Base-by-base conservation (phyloP, 2,113 vertebrate genomes). In the Cheilinus undulatus region DNA sequence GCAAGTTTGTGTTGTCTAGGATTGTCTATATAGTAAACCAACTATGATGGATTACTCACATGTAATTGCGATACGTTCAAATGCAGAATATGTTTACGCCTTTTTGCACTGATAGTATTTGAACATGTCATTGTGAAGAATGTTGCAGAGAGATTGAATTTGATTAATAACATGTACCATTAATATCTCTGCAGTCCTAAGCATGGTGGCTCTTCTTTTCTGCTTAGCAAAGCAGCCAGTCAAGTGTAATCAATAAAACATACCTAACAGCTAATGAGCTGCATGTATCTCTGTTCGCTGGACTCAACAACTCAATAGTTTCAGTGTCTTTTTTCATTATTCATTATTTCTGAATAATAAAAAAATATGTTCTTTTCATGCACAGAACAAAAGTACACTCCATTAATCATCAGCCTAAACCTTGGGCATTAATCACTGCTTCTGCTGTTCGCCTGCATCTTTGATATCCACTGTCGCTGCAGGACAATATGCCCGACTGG, bases 351-450 rank as follows among this genome's bases (percentile, higher is more conserved):
- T 20, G 27, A 36, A 56, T 48, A 77, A 87, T 14, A 49, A 58
- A n/a, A 7, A 75, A 11, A 51, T 5, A 52, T 61, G n/a, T 69
- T 77, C 40, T 66, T 49, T 53, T 42, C n/a, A 73, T 61, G 40
- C 14, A 69, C 40, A 6, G 24, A 57, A 48, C 56, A 32, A 69
- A 60, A 65, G 45, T 17, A 63, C 72, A 78, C 66, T 28, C 34
- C 59, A 77, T 89, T 91, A 86, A 89, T 86, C 79, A 85, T 67
- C 59, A 53, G 32, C 56, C 74, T 60, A 64, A 72, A 42, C 63
- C 42, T 15, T n/a, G 34, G 19, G 28, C 45, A 38, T 82, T 77
- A 75, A 76, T 82, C 46, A 42, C 52, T 20, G 42, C 52, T 32
- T 71, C 26, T 51, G 49, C 61, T 23, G 23, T 52, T 62, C 17